Conservation (phyloP, 2,797 vertebrate genomes). For the Carduelis carduelis region DNA sequence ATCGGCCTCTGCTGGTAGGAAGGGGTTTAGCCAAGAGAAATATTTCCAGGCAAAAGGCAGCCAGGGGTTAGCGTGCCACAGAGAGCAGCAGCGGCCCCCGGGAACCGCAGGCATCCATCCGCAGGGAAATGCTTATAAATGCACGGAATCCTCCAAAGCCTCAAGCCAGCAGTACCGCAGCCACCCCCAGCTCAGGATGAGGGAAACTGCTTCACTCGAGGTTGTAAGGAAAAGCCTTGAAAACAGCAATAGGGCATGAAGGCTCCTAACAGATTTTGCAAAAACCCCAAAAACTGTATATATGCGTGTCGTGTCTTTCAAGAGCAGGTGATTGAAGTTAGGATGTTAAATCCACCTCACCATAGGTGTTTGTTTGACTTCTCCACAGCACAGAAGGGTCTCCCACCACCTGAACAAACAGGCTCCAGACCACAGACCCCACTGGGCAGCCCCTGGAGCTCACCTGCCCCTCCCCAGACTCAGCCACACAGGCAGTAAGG, state of each 20-base stretch:
- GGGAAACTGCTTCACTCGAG: not conserved
- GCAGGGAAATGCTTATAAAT: rapidly evolving
- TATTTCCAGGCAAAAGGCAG: rapidly evolving
- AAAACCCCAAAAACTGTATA: rapidly evolving
- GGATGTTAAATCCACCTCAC: not conserved
- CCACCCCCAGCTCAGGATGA: not conserved
- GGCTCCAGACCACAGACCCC: not conserved
- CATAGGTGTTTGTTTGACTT: rapidly evolving
- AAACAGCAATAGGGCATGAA: not conserved
- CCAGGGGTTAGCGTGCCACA: rapidly evolving
- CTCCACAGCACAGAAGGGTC: not conserved
- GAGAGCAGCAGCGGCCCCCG: not conserved
- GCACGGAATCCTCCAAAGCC: not conserved
- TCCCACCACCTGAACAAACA: rapidly evolving
- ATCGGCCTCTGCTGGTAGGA: slow-evolving; percentile 70
- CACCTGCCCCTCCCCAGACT: not conserved
- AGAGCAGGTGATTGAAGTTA: not conserved
- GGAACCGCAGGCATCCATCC: not conserved
- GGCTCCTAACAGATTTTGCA: not conserved
- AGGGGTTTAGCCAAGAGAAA: not conserved
- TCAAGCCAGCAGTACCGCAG: not conserved
- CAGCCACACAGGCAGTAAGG: not conserved
- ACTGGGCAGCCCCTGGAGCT: not conserved
- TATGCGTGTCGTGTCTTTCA: rapidly evolving
- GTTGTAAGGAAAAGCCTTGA: rapidly evolving